Evolutionary conservation across 2,113 vertebrate genomes (phyloP), one percentile per base, ranked within the genome.

Genomic region (Copsychus sechellarum): DNA sequence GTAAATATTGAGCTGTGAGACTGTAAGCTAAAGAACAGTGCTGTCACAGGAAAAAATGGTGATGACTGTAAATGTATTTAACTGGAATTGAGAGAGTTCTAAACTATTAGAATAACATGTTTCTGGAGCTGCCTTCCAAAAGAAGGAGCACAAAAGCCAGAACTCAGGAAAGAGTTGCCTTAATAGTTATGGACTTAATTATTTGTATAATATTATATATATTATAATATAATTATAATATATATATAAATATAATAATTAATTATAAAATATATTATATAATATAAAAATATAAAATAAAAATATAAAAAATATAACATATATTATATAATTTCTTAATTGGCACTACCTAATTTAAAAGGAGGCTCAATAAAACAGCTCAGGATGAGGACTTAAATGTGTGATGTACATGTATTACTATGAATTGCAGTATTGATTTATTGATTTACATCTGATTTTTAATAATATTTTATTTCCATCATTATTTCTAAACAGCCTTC

Each of bases 11-110:
- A 92, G 48, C 28, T 43, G 28, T 79, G 81, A 82, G 82, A 48
- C 28, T 56, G 57, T n/a, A 71, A 87, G 73, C 8, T 91, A 95
- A 94, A 94, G 92, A 87, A 96, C 90, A 95, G 45, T 48, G 45
- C 66, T 93, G 87, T 79, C 87, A 90, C 33, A 33, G 48, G n/a
- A 67, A 94, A 65, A 81, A 96, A 92, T 61, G 36, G 24, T 81
- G 73, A 69, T 90, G 81, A 36, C 31, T 93, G 33, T 9, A 90
- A 91, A 87, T 60, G 24, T 28, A 61, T 87, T 94, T 85, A 79
- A 15, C 43, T 79, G 53, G 48, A 90, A 96, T 85, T 48, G 24
- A 89, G 73, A 81, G 38, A 47, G 7, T 51, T 91, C 36, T 64
- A 60, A 91, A 60, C n/a, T 40, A 45, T 48, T n/a, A 53, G 36